Evolutionary conservation across 2,888 invertebrate genomes (phyloP), one percentile per base, ranked within the genome.

Genomic region (Cabera pusaria): DNA sequence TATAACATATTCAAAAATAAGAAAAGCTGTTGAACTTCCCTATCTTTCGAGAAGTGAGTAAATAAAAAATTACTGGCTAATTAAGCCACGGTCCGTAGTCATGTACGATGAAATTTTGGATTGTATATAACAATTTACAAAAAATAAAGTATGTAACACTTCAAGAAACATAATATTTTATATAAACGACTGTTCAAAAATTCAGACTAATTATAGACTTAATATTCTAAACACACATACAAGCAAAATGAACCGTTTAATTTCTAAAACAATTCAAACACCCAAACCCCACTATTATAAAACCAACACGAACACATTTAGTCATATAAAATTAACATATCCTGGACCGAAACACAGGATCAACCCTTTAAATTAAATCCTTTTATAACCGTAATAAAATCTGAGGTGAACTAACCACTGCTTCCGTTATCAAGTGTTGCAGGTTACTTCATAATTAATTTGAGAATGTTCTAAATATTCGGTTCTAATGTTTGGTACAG

Each of bases 401-500:
- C 48, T 57, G 52, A 59, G 52, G 62, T 54, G 49, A 59, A 59
- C 56, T 57, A 58, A 62, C 56, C 59, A 48, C 44, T 44, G 50
- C 48, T 55, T 55, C 56, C 56, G 57, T 63, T 69, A 67, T 67
- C 66, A 55, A 37, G 49, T 63, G 61, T 61, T 52, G 52, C 61
- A 56, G 58, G 60, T 54, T 35, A 36, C 46, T 52, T 56, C 41
- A 58, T 64, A 63, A 68, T 68, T 64, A 66, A 68, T 60, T 58
- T 57, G 44, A 54, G 60, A 53, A 11, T 18, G 24, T n/a, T 7
- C 18, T 19, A 8, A 17, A 35, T 9, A 35, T 35, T 21, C 6
- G 24, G 7, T 12, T 6, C 6, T 12, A 22, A 14, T 14, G 14
- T 14, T 14, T 14, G 4, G 14, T 14, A 4, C n/a, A n/a, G n/a